Base-by-base conservation (phyloP, 2,113 vertebrate genomes). In the Aphyosemion australe region DNA sequence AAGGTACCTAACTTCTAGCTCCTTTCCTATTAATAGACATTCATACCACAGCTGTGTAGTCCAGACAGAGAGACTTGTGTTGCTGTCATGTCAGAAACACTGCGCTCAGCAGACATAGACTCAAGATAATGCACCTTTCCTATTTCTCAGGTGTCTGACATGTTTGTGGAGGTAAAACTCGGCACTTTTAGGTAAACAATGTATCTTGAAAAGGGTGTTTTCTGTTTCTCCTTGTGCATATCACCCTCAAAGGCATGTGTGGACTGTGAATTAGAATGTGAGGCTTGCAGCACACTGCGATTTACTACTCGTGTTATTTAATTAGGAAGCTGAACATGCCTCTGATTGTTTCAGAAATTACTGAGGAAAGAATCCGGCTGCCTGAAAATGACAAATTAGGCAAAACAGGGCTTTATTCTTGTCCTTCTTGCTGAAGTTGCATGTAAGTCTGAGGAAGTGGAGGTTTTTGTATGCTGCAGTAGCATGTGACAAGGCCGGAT, bases 241-340 rank as follows among this genome's bases (percentile, higher is more conserved):
- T 32, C 19, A 13, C 31, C 6, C 20, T 9, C 57, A 52, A 59
- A 60, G 45, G 41, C 19, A 69, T 41, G 63, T 55, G 13, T 57
- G 43, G 65, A 61, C 65, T 26, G 46, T 65, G 32, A 62, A 11
- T n/a, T 34, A 53, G 19, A 58, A 70, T 4, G 8, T 21, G 39
- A 74, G 55, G 43, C 16, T 20, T 64, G 54, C 52, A 63, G 8
- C 43, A 6, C 26, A 42, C 43, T 5, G 1, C 5, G 26, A 69
- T 85, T 78, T 71, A 60, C 76, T 69, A 48, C 49, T 69, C 55
- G 13, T 14, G 8, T 18, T 68, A 31, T 87, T 82, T 31, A 82
- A 86, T 90, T 72, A 84, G 59, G 61, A 61, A 69, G 72, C 54
- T 72, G 51, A 79, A 79, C 66, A 76, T 72, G 19, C 20, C 16